Evolutionary conservation across 2,888 invertebrate genomes (phyloP).

Genomic region (Cerastoderma edule): DNA sequence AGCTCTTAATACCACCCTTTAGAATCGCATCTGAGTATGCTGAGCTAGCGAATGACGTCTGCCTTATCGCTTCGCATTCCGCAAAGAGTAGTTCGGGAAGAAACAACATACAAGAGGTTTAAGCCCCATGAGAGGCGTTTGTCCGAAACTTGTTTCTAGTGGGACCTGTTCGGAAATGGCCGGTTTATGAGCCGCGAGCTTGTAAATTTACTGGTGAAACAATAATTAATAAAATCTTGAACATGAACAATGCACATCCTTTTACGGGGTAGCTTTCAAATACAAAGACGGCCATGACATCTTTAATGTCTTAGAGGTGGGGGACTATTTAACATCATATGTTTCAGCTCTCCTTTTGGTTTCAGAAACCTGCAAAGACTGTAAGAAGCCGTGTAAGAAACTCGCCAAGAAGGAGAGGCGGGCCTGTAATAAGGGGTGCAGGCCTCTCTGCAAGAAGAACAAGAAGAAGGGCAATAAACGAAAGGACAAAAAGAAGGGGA

Average conservation of each 20-base stretch:
- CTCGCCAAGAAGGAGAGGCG: slow-evolving; percentile 1
- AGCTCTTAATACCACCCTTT: too few relatives aligned
- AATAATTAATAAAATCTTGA: background rate
- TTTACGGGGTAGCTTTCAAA: background rate
- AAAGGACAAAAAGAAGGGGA: slow-evolving; percentile 1
- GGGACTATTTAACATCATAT: background rate
- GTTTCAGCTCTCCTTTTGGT: background rate
- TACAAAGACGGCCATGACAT: background rate
- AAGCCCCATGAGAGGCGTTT: too few relatives aligned
- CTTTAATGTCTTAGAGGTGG: background rate
- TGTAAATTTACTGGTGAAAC: background rate
- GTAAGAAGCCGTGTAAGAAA: slow-evolving; percentile 12
- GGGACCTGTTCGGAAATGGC: too few relatives aligned
- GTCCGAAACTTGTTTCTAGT: too few relatives aligned
- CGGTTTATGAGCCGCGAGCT: background rate
- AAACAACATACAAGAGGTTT: too few relatives aligned
- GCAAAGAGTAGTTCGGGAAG: too few relatives aligned
- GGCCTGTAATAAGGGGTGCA: slow-evolving; percentile 9
- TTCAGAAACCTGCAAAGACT: slow-evolving; percentile 12
- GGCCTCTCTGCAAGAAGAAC: slow-evolving; percentile 10
- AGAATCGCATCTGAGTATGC: too few relatives aligned
- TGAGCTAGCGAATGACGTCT: too few relatives aligned
- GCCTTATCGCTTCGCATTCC: too few relatives aligned
- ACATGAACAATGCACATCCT: background rate
- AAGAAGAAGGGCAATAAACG: background rate